Evolutionary conservation across 1,140 invertebrate species (phyloP).

Genomic region (Formica selysi): DNA sequence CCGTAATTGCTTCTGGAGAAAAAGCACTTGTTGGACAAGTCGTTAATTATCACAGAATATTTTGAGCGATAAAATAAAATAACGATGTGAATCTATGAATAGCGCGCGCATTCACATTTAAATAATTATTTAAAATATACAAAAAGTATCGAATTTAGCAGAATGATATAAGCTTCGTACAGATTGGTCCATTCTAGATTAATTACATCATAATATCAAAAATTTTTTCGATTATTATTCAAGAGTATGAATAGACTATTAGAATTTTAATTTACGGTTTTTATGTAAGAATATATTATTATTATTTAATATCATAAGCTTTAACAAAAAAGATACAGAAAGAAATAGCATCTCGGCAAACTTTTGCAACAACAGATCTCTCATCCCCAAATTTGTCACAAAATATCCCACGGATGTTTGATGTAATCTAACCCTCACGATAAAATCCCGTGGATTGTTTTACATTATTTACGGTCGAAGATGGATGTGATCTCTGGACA

Average conservation of each 20-base stretch:
- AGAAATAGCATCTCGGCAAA: not conserved
- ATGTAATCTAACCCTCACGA: not conserved
- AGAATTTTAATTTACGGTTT: not conserved
- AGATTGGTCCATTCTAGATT: not conserved
- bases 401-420: not conserved
- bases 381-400: conserved; percentile 14
- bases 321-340: not conserved
- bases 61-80: conserved; percentile 23
- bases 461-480: conserved; percentile 14
- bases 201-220: not conserved
- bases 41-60: conserved; percentile 35
- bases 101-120: not conserved
- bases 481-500: not conserved
- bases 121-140: conserved; percentile 26
- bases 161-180: not conserved
- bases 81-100: not conserved
- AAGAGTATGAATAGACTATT: not conserved
- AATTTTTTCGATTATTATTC: not conserved
- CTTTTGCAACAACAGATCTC: not conserved
- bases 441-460: conserved; percentile 1
- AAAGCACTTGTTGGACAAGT: conserved; percentile 10
- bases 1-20: conserved; percentile 49
- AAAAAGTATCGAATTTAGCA: not conserved
- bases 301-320: not conserved
- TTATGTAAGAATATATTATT: not conserved